These are phyloP conservation scores for Drosophila monieri DNA, from an alignment of 2,888 invertebrate species.

Conservation along the genomic window DNA sequence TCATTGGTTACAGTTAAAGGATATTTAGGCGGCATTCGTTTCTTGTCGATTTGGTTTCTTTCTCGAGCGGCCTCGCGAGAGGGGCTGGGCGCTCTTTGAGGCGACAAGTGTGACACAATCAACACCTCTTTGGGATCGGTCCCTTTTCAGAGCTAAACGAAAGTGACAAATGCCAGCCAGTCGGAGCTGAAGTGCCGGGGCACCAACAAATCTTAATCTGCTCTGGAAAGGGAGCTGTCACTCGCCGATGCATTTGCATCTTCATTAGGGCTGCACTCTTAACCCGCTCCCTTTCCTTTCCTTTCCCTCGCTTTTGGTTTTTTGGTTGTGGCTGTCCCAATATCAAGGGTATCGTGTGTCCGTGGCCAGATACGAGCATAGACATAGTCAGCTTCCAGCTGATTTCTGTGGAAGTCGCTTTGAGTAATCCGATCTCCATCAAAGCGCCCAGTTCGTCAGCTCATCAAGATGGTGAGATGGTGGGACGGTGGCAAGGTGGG, in stretches of 20 bases:
- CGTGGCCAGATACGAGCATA: slow-evolving; percentile 17
- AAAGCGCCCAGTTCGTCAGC: slow-evolving; percentile 61
- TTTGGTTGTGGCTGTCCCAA: slow-evolving; percentile 19
- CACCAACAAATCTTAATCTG: slow-evolving; percentile 66
- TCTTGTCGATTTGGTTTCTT: slow-evolving; percentile 28
- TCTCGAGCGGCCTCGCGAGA: background rate
- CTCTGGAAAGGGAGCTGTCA: slow-evolving; percentile 59
- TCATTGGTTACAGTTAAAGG: slow-evolving; percentile 81
- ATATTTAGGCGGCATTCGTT: slow-evolving; percentile 69
- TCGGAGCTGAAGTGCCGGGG: slow-evolving; percentile 53
- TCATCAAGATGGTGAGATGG: slow-evolving; percentile 33
- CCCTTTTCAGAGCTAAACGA: slow-evolving; percentile 76
- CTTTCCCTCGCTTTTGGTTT: background rate
- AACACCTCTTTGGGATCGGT: slow-evolving; percentile 70
- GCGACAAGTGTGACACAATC: slow-evolving; percentile 79
- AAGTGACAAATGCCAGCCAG: slow-evolving; percentile 76
- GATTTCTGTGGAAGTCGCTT: slow-evolving; percentile 35
- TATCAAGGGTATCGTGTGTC: slow-evolving; percentile 70
- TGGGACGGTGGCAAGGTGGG: slow-evolving; percentile 4
- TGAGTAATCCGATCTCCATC: slow-evolving; percentile 53
- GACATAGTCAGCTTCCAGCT: slow-evolving; percentile 43
- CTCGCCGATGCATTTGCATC: slow-evolving; percentile 70
- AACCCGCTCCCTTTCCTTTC: background rate
- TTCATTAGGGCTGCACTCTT: slow-evolving; percentile 59
- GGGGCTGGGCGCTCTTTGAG: slow-evolving; percentile 12